Percentiles rank a stretch among this genome's conserved stretches.
Evolutionary conservation across 2,888 invertebrate genomes (phyloP).

Genomic region (Rhingia campestris): DNA sequence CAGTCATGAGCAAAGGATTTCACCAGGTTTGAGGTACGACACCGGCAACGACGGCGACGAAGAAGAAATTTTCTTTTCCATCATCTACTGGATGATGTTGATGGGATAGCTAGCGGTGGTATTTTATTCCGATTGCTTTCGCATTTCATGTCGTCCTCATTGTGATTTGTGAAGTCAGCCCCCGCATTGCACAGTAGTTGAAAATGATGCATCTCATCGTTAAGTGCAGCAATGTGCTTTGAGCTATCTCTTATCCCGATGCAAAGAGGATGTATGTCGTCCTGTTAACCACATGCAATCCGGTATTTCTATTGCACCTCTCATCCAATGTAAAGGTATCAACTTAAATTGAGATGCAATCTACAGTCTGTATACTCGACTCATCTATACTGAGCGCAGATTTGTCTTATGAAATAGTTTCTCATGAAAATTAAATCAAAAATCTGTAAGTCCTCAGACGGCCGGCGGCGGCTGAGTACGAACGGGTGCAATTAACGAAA

Average conservation of each 20-base stretch:
- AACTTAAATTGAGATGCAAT: background rate
- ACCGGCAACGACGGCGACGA: background rate
- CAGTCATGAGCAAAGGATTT: slow-evolving; percentile 48
- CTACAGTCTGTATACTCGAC: slow-evolving; percentile 16
- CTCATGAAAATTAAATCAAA: slow-evolving; percentile 26
- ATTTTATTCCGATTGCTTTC: slow-evolving; percentile 65
- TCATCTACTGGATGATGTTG: slow-evolving; percentile 37
- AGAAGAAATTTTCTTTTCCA: slow-evolving; percentile 31
- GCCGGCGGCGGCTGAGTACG: slow-evolving; percentile 25
- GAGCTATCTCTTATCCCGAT: slow-evolving; percentile 38
- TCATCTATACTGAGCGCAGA: slow-evolving; percentile 14
- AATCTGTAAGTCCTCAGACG: slow-evolving; percentile 21
- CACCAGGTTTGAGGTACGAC: slow-evolving; percentile 8
- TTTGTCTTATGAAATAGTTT: slow-evolving; percentile 57
- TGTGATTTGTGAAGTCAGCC: slow-evolving; percentile 49
- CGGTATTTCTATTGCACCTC: slow-evolving; percentile 33
- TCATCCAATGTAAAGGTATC: background rate
- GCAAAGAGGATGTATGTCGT: slow-evolving; percentile 18
- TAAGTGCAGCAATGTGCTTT: slow-evolving; percentile 62
- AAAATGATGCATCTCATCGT: slow-evolving; percentile 44
- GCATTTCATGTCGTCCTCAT: slow-evolving; percentile 58
- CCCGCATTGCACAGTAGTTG: slow-evolving; percentile 37
- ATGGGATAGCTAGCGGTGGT: slow-evolving; percentile 64
- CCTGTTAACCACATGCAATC: slow-evolving; percentile 45
- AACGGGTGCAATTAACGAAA: slow-evolving; percentile 58